Conservation (phyloP, 2,888 invertebrate species). For the Dorcus hopei region DNA sequence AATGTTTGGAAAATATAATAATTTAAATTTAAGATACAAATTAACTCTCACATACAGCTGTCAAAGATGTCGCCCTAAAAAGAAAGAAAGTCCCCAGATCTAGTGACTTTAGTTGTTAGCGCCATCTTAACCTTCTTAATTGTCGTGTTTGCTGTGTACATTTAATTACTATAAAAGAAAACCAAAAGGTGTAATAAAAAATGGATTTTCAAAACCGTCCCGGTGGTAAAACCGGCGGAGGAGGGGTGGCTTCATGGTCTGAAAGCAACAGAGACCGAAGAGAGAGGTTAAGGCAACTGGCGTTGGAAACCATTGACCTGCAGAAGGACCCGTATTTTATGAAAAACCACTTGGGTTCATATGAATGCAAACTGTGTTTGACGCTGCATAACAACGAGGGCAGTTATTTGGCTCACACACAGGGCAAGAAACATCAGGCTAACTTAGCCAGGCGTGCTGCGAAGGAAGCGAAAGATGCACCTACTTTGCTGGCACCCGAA, state of each 20-base stretch:
- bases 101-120: too few relatives aligned
- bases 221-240: constrained; percentile 99
- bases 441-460: constrained; percentile 96
- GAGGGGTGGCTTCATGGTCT: constrained; percentile 98
- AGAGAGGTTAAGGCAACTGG: constrained; percentile 91
- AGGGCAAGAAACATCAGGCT: constrained; percentile 99
- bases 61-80: too few relatives aligned
- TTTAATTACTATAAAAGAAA: too few relatives aligned
- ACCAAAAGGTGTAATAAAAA: constrained; percentile 4
- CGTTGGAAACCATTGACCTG: constrained; percentile 96
- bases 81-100: too few relatives aligned
- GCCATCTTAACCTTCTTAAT: too few relatives aligned
- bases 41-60: too few relatives aligned
- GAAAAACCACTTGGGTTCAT: constrained; percentile 96
- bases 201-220: constrained; percentile 99
- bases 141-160: too few relatives aligned
- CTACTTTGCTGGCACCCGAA: constrained; percentile 89
- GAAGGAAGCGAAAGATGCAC: constrained; percentile 97
- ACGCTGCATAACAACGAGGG: constrained; percentile 99
- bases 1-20: too few relatives aligned
- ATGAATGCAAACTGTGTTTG: constrained; percentile 97
- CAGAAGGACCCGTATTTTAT: constrained; percentile 99
- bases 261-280: constrained; percentile 96
- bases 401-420: constrained; percentile 97
- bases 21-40: too few relatives aligned